Evolutionary conservation across 2,888 invertebrate species (phyloP).

Genomic region (Aleiodes testaceus): DNA sequence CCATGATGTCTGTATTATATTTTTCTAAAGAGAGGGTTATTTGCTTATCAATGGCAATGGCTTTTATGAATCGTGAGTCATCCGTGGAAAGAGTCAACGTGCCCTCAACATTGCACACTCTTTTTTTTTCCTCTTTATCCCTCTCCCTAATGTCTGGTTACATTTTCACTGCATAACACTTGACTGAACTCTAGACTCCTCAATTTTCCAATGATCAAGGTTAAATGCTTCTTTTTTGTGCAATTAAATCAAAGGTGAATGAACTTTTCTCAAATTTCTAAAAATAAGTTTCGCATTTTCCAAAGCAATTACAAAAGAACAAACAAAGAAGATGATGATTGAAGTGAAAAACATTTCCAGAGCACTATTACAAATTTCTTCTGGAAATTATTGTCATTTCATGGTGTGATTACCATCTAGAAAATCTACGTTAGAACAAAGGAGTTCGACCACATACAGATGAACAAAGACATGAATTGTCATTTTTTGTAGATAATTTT

Average conservation of each 20-base stretch:
- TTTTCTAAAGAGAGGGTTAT: conserved; percentile 52
- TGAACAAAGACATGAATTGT: no score
- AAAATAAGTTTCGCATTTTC: not conserved
- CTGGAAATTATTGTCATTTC: conserved; percentile 10
- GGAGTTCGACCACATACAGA: not conserved
- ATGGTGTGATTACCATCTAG: no score
- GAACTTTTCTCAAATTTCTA: no score
- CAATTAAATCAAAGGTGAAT: no score
- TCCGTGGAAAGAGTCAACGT: conserved; percentile 63
- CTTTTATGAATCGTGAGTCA: conserved; percentile 70
- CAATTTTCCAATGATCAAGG: conserved; percentile 11
- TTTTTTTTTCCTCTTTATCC: not conserved
- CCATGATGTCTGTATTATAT: not conserved
- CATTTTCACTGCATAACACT: conserved; percentile 24
- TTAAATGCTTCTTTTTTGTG: no score
- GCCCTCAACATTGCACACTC: conserved; percentile 52
- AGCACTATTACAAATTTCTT: conserved; percentile 23
- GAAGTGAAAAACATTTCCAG: conserved; percentile 1
- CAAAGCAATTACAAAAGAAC: conserved; percentile 2
- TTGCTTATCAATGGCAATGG: conserved; percentile 70
- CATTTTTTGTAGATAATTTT: no score
- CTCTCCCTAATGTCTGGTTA: not conserved
- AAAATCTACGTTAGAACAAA: not conserved
- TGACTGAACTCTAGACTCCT: not conserved
- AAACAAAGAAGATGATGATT: not conserved